Evolutionary conservation across 2,888 invertebrate species (phyloP).

Genomic region (Lepidocyrtoides sp.): DNA sequence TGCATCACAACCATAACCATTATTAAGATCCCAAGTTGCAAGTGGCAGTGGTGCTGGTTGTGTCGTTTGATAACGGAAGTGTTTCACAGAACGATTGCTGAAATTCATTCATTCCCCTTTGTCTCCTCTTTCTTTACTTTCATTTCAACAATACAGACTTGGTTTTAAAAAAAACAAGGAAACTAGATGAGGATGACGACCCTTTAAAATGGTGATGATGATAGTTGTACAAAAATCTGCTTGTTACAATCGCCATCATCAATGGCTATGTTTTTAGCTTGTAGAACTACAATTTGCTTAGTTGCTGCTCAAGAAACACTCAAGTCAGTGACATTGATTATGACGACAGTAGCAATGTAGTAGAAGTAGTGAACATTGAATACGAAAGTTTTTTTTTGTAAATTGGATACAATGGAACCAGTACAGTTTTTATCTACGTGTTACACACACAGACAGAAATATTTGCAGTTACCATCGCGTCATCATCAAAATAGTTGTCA

Average conservation of each 20-base stretch:
- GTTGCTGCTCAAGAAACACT: too few relatives aligned
- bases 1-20: slow-evolving; percentile 79
- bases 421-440: too few relatives aligned
- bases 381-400: too few relatives aligned
- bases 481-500: not conserved
- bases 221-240: too few relatives aligned
- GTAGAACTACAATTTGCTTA: not conserved
- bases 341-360: too few relatives aligned
- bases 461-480: not conserved
- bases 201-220: not conserved
- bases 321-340: too few relatives aligned
- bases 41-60: not conserved
- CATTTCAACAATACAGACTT: slow-evolving; percentile 28
- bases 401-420: too few relatives aligned
- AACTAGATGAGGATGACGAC: not conserved
- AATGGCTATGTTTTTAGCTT: not conserved
- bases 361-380: too few relatives aligned
- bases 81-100: slow-evolving; percentile 39
- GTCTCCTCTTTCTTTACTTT: slow-evolving; percentile 19
- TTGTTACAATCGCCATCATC: too few relatives aligned
- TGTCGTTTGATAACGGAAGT: slow-evolving; percentile 55
- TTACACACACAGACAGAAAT: slow-evolving; percentile 11
- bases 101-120: not conserved
- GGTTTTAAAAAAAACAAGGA: slow-evolving; percentile 10
- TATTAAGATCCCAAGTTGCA: slow-evolving; percentile 77